Evolutionary conservation across 2,888 invertebrate species (phyloP), one percentile per base, ranked within the genome.

Genomic region (Lithophane socia): DNA sequence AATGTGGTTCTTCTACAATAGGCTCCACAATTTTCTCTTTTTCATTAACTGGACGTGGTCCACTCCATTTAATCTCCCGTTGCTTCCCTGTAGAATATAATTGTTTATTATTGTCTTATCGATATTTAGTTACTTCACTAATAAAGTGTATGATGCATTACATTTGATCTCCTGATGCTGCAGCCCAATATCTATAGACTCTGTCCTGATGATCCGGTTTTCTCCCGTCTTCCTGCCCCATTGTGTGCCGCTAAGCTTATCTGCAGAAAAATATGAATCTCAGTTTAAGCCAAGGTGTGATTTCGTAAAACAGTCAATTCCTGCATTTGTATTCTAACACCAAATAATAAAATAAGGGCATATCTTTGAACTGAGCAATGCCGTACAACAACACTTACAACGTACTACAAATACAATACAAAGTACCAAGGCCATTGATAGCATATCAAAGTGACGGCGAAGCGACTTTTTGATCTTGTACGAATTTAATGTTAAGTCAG

Each of bases 221-320:
- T 77, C 78, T 37, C 78, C 74, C 4, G 71, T 74, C 74, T 82
- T 82, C 49, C 82, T 77, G 63, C 78, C 77, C 77, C 82, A 81
- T 12, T 64, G 56, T 49, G 18, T 29, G 42, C 77, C 49, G 16
- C 10, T 42, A 13, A 77, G 18, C 42, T 49, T 64, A 16, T 42
- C 82, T 82, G 70, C 9, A 61, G 18, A 76, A 75, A 1, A 49
- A 70, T 47, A 79, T 49, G 0, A 42, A 24, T 37, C 37, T 37
- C 0, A 77, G 49, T 66, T 29, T 37, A 18, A 44, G 3, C 18
- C 16, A 4, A 66, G 16, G 7, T 60, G 37, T 2, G 5, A 21
- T 24, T 18, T 3, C 18, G 1, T 47, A 54, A 7, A 61, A 4
- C n/a, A 64, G 16, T 13, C 47, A 64, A 7, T 18, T 42, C 42